Base-by-base conservation (phyloP, 2,888 invertebrate genomes). In the Nipponacmea schrenckii region DNA sequence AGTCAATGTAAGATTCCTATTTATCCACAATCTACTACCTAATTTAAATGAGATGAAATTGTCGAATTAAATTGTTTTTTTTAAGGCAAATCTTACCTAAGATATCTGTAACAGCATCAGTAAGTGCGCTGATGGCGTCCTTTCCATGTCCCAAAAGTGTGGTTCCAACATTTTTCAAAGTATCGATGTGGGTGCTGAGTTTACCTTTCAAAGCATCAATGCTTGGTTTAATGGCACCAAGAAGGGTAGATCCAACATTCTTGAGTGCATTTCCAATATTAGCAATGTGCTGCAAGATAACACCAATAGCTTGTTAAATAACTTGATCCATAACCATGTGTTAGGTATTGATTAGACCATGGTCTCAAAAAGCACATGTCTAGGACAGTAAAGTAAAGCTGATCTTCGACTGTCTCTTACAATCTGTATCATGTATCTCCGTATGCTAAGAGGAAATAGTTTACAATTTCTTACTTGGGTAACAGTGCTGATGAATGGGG, bases 91-190 rank as follows among this genome's bases (percentile, higher is more conserved):
- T 24, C 68, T 39, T 69, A 69, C 69, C 63, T 27, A 63, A 15
- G 26, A 69, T 69, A 46, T 69, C 69, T 3, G 44, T 62, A 46
- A 44, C 62, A 45, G 69, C 69, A 45, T 62, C 62, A 15, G 62
- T 39, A 24, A 69, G 62, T 15, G 64, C 69, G 24, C 20, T 39
- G 31, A 69, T 8, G 62, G 69, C 69, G 26, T 69, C 14, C 69
- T 69, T 62, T 62, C 69, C 69, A 24, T 69, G 69, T 62, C 65
- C 65, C 10, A 70, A 66, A 44, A 70, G 70, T 17, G 27, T 27
- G 24, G 62, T 39, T 31, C 48, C 65, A 17, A 24, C 62, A n/a
- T 66, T 27, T 45, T 70, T 70, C 24, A 70, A 56, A 24, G 48
- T 56, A 31, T 66, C 27, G 20, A 70, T n/a, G 56, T 70, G 66